Evolutionary conservation across 2,113 vertebrate genomes (phyloP).

Genomic region (Rhinolophus ferrumequinum): DNA sequence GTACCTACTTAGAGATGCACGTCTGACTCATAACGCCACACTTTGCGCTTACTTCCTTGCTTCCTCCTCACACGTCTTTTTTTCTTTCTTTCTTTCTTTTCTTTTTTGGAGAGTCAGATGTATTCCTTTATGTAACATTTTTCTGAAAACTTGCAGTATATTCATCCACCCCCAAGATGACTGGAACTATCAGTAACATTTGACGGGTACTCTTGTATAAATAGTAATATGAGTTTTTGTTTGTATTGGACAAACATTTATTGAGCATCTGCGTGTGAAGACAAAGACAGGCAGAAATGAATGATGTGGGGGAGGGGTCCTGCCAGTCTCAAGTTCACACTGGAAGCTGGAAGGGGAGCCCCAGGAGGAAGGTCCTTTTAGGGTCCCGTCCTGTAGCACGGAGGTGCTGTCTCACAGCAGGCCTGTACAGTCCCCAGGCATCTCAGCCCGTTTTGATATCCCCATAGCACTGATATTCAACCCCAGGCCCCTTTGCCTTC

Average conservation of each 20-base stretch:
- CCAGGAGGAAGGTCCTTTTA: neutral
- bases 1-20: rapidly evolving
- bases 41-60: neutral
- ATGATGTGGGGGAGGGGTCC: neutral
- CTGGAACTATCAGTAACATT: neutral
- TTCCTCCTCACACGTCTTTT: too few relatives aligned
- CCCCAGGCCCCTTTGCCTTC: neutral
- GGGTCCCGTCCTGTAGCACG: rapidly evolving
- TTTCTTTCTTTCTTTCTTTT: too few relatives aligned
- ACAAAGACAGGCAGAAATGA: neutral
- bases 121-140: neutral
- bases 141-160: neutral
- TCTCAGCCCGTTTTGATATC: neutral
- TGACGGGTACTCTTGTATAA: neutral
- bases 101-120: too few relatives aligned
- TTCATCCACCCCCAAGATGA: too few relatives aligned
- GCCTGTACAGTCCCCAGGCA: neutral
- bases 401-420: neutral
- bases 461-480: neutral
- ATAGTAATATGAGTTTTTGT: neutral
- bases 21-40: rapidly evolving
- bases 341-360: neutral
- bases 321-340: neutral
- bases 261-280: neutral
- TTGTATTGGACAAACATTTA: neutral